Conservation (phyloP, 2,113 vertebrate species). For the Varanus komodoensis region DNA sequence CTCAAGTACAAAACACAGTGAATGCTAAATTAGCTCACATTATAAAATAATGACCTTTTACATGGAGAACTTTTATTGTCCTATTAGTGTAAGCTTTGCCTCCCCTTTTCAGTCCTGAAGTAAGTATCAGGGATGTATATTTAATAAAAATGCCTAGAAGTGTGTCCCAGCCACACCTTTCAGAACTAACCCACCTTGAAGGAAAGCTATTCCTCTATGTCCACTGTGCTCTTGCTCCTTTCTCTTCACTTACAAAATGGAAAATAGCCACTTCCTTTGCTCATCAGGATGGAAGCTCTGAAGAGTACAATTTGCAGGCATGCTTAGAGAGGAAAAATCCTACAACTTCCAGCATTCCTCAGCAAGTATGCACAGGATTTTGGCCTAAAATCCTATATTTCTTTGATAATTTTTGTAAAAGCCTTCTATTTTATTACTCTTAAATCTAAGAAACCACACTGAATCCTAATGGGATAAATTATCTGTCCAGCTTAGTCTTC, state of each 20-base stretch:
- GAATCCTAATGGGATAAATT: neutral
- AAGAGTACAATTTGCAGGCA: too few relatives aligned
- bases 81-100: neutral
- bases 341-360: too few relatives aligned
- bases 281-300: neutral
- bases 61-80: neutral
- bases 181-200: too few relatives aligned
- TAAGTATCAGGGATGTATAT: too few relatives aligned
- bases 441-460: neutral
- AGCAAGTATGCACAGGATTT: too few relatives aligned
- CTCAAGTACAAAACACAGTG: neutral
- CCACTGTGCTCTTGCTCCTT: neutral
- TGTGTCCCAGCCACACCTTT: neutral
- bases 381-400: neutral
- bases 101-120: neutral
- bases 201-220: neutral
- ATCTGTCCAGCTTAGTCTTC: neutral
- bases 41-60: neutral
- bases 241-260: neutral
- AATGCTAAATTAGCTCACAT: neutral
- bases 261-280: neutral
- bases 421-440: neutral
- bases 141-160: too few relatives aligned
- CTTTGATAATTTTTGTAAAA: neutral
- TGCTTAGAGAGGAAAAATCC: too few relatives aligned